phyloP scores from a whole-genome alignment of 2,888 invertebrate species.

The Lithophane semibrunnea region DNA sequence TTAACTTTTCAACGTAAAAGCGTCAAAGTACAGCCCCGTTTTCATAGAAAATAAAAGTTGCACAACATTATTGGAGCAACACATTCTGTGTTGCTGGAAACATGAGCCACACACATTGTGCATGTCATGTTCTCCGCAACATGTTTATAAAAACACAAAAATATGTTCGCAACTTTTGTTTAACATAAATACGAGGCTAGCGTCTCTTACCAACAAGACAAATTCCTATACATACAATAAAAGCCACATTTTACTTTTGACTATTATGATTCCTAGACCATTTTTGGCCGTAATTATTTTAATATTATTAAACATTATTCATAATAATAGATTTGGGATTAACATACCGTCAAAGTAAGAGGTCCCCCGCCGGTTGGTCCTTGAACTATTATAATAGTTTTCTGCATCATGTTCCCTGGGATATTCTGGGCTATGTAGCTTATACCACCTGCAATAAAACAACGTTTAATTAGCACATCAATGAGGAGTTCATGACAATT shows the following conservation, averaged over 20 bases:
- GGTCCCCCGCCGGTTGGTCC: slow-evolving; percentile 87
- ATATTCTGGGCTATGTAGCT: slow-evolving; percentile 86
- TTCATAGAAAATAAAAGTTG: slow-evolving; percentile 9
- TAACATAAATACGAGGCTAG: background rate
- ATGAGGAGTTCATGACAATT: too few species aligned
- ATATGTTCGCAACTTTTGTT: background rate
- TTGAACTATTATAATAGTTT: slow-evolving; percentile 89
- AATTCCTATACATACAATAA: background rate
- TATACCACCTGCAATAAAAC: slow-evolving; percentile 75
- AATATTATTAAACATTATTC: background rate
- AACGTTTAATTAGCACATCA: too few species aligned
- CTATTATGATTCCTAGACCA: background rate
- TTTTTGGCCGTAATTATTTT: background rate
- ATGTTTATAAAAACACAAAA: background rate
- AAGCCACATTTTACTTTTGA: background rate
- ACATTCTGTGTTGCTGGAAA: background rate
- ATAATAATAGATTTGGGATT: background rate
- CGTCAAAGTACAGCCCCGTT: background rate
- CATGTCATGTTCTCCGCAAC: background rate
- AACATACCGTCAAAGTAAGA: slow-evolving; percentile 86
- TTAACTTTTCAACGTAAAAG: background rate
- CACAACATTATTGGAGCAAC: background rate
- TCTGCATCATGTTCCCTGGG: slow-evolving; percentile 88
- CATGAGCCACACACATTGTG: background rate
- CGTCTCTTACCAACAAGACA: slow-evolving; percentile 3